Evolutionary conservation across 2,113 vertebrate species (phyloP).

Genomic region (Phylloscopus trochiloides): DNA sequence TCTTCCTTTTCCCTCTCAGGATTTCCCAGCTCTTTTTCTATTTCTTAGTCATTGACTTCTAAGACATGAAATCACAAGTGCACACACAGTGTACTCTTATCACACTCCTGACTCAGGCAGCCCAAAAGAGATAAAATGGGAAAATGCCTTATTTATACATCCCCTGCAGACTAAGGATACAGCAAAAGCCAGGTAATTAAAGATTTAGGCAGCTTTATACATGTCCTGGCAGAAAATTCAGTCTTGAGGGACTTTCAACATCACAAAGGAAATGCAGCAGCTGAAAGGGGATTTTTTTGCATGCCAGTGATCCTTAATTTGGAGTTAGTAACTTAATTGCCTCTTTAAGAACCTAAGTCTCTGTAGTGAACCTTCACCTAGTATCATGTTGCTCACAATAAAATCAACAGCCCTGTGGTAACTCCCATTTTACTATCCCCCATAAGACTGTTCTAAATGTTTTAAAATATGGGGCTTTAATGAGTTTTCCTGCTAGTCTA

Average conservation of each 20-base stretch:
- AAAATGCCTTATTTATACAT: conserved; percentile 1
- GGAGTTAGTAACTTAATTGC: background rate
- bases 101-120: background rate
- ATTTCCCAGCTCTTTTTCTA: background rate
- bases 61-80: background rate
- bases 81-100: background rate
- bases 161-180: background rate
- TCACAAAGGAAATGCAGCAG: background rate
- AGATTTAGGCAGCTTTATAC: background rate
- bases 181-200: conserved; percentile 12
- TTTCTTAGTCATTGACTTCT: background rate
- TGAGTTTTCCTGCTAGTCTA: background rate
- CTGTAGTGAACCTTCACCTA: background rate
- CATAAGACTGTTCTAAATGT: background rate
- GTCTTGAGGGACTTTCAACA: background rate
- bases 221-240: conserved; percentile 6
- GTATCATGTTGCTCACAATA: background rate
- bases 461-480: background rate
- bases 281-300: background rate
- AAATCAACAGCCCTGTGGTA: background rate
- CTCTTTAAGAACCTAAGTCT: background rate
- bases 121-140: background rate
- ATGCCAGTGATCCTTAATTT: background rate
- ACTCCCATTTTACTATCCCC: background rate
- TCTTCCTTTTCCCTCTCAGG: background rate